Evolutionary conservation across 2,113 vertebrate species (phyloP).

Genomic region (Brevimyrus niger): DNA sequence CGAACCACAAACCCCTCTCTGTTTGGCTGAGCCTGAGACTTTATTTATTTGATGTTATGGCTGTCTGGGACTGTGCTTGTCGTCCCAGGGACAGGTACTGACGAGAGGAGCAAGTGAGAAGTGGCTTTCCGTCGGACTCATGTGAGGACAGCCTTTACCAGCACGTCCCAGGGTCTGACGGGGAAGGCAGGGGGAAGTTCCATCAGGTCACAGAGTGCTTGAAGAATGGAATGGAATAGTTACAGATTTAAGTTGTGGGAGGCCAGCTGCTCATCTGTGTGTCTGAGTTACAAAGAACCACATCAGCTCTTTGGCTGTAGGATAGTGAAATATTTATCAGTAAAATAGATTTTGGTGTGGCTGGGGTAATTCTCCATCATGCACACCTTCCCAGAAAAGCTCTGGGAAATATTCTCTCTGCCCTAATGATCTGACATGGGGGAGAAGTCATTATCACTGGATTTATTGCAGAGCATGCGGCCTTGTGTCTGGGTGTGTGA

Average conservation of each 20-base stretch:
- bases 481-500: neutral
- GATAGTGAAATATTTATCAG: neutral
- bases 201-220: neutral
- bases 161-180: neutral
- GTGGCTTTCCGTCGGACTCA: neutral
- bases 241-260: neutral
- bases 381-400: neutral
- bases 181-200: neutral
- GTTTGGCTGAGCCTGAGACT: neutral
- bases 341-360: neutral
- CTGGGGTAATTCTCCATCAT: neutral
- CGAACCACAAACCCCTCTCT: neutral
- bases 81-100: neutral
- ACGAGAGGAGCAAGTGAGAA: neutral
- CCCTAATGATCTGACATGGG: neutral
- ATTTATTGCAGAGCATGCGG: neutral
- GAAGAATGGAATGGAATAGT: neutral
- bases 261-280: neutral
- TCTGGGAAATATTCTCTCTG: neutral
- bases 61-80: neutral
- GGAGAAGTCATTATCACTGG: neutral
- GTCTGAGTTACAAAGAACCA: neutral
- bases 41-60: neutral
- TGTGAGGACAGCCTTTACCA: neutral
- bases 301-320: neutral